Evolutionary conservation across 1,140 invertebrate genomes (phyloP).

Genomic region (Carposina sasakii): DNA sequence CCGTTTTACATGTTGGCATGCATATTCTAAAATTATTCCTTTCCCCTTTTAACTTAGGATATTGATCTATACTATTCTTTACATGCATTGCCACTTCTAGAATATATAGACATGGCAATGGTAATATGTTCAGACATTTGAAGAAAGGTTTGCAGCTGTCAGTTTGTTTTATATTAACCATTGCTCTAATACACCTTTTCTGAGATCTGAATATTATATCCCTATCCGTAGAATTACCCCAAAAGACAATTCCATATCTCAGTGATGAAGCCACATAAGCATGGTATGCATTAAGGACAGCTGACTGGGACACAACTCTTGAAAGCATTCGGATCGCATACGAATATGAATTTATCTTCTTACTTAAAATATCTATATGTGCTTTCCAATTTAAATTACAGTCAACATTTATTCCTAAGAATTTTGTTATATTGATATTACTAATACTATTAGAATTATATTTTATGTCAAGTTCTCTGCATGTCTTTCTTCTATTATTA

Average conservation of each 20-base stretch:
- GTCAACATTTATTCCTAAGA: slow-evolving; percentile 12
- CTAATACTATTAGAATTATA: slow-evolving; percentile 7
- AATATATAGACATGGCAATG: slow-evolving; percentile 10
- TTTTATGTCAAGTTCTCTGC: not conserved
- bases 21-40: too few relatives aligned
- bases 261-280: slow-evolving; percentile 5
- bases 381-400: slow-evolving; percentile 7
- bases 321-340: slow-evolving; percentile 10
- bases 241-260: slow-evolving; percentile 14
- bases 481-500: not conserved
- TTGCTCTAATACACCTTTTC: slow-evolving; percentile 10
- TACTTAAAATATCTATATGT: slow-evolving; percentile 9
- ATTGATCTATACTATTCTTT: slow-evolving; percentile 8
- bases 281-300: slow-evolving; percentile 11
- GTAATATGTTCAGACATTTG: not conserved
- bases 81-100: slow-evolving; percentile 3
- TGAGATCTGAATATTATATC: slow-evolving; percentile 12
- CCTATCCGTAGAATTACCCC: slow-evolving; percentile 6
- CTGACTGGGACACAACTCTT: not conserved
- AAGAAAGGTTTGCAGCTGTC: slow-evolving; percentile 10
- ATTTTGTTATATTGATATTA: slow-evolving; percentile 1
- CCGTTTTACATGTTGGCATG: too few relatives aligned
- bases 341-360: slow-evolving; percentile 7
- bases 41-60: too few relatives aligned
- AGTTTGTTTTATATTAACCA: not conserved